Evolutionary conservation across 2,888 invertebrate genomes (phyloP).

Genomic region (Caenorhabditis macrosperma): DNA sequence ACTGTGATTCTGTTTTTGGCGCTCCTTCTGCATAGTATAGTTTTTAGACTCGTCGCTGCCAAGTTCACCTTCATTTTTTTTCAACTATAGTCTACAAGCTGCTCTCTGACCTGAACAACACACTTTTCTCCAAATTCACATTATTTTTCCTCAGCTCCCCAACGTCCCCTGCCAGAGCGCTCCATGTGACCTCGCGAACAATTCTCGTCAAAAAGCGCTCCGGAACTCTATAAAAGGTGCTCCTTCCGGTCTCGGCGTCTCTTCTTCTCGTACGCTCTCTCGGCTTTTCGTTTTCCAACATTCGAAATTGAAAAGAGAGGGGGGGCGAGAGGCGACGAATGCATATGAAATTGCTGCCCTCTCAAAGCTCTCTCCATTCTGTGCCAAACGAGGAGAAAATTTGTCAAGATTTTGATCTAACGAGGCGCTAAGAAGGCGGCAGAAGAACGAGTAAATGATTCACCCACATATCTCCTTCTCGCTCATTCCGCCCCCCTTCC

Average conservation of each 20-base stretch:
- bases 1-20: too few relatives aligned
- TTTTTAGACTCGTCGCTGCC: too few relatives aligned
- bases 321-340: background rate
- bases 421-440: background rate
- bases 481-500: background rate
- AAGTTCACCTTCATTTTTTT: too few relatives aligned
- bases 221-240: constrained; percentile 14
- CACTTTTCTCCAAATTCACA: too few relatives aligned
- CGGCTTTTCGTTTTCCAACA: background rate
- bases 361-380: too few relatives aligned
- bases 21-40: too few relatives aligned
- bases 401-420: constrained; percentile 7
- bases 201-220: background rate
- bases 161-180: too few relatives aligned
- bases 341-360: constrained; percentile 7
- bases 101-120: too few relatives aligned
- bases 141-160: too few relatives aligned
- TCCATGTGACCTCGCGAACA: too few relatives aligned
- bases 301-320: constrained; percentile 8
- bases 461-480: background rate
- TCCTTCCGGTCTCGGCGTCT: constrained; percentile 4
- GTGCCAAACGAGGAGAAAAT: too few relatives aligned
- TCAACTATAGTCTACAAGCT: too few relatives aligned
- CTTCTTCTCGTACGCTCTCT: background rate
- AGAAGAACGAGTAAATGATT: constrained; percentile 10